Percentiles rank a stretch among this genome's conserved stretches.
Conservation (phyloP, 2,888 invertebrate genomes). For the Meta bourneti region DNA sequence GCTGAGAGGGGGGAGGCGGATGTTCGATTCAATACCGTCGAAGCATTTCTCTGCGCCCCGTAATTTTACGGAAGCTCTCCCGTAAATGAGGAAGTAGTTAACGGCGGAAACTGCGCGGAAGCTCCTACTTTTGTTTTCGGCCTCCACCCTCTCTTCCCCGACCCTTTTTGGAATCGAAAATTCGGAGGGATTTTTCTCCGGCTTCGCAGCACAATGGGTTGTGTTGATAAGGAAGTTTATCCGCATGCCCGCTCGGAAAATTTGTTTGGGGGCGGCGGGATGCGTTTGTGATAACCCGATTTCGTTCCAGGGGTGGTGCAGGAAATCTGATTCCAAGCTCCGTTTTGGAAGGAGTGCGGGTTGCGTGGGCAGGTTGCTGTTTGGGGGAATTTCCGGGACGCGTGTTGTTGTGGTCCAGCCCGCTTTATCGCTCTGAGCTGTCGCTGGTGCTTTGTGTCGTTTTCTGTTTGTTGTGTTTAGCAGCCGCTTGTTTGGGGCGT, state of each 20-base stretch:
- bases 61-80: constrained; percentile 49
- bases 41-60: not conserved
- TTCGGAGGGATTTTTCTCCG: constrained; percentile 18
- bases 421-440: no score
- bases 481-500: no score
- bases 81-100: constrained; percentile 68
- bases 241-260: not conserved
- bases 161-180: constrained; percentile 41
- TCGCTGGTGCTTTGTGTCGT: no score
- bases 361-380: not conserved
- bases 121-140: constrained; percentile 53
- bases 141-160: not conserved
- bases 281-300: constrained; percentile 42
- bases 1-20: constrained; percentile 21
- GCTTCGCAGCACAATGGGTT: constrained; percentile 41
- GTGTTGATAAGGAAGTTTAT: constrained; percentile 53
- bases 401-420: no score
- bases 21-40: constrained; percentile 49
- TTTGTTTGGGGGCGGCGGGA: constrained; percentile 23
- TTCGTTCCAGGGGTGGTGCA: constrained; percentile 4
- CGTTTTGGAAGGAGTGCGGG: not conserved
- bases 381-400: not conserved
- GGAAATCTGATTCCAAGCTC: constrained; percentile 61
- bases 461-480: no score
- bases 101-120: constrained; percentile 49